A percentile compares a stretch with the other conserved stretches of the same genome.
These are phyloP conservation scores for Drosophila baimaii DNA, from an alignment of 1,140 invertebrate genomes.

Conservation along the genomic window DNA sequence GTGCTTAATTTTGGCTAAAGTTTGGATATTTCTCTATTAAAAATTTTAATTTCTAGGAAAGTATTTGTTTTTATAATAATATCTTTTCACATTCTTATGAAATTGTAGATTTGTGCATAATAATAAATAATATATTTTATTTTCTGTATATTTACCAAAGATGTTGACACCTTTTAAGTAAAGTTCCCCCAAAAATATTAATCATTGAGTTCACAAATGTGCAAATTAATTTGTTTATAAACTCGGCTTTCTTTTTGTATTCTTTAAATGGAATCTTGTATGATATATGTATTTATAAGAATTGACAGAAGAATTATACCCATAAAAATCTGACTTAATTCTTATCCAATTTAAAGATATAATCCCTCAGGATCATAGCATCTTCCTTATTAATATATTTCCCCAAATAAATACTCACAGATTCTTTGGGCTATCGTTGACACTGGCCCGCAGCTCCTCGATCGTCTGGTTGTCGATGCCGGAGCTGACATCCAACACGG, in stretches of 20 bases:
- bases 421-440: conserved; percentile 79
- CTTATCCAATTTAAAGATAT: too few relatives aligned
- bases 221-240: conserved; percentile 8
- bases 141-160: too few relatives aligned
- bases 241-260: background rate
- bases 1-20: background rate
- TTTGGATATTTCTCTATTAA: background rate
- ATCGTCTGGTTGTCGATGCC: conserved; percentile 75
- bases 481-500: conserved; percentile 67
- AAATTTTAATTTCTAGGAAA: background rate
- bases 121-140: background rate
- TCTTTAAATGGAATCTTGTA: background rate
- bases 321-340: too few relatives aligned
- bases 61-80: background rate
- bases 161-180: background rate
- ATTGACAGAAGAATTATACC: background rate
- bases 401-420: conserved; percentile 59
- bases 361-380: too few relatives aligned
- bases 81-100: background rate
- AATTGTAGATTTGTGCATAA: background rate
- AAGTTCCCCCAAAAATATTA: background rate
- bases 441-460: conserved; percentile 62
- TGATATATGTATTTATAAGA: too few relatives aligned
- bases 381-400: too few relatives aligned
- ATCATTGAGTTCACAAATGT: background rate